A percentile compares a stretch with the other conserved stretches of the same genome.
phyloP scores from a whole-genome alignment of 2,888 invertebrate species.

The Microctonus brassicae region DNA sequence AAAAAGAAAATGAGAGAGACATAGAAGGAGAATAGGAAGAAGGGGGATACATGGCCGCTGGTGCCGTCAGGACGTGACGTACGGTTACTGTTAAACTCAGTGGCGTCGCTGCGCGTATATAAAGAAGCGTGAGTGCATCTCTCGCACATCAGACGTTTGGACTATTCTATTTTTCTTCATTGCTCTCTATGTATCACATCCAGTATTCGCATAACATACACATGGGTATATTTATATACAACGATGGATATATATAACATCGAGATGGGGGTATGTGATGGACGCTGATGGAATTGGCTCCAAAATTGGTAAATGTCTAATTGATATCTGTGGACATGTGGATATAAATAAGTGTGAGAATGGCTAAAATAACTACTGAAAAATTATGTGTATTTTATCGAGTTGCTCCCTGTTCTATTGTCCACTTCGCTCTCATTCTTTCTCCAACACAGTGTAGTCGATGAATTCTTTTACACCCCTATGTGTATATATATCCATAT shows the following conservation, averaged over 20 bases:
- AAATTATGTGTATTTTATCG: constrained; percentile 57
- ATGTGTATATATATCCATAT: background rate
- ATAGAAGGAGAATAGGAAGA: too few relatives aligned
- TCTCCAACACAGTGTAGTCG: constrained; percentile 36
- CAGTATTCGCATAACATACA: constrained; percentile 37
- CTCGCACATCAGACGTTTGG: constrained; percentile 32
- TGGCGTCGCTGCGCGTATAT: constrained; percentile 44
- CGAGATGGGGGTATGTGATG: too few relatives aligned
- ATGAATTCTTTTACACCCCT: background rate
- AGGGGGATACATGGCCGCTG: constrained; percentile 44
- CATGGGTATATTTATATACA: too few relatives aligned
- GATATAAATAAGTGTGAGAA: background rate
- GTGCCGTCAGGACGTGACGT: constrained; percentile 61
- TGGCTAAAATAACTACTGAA: background rate
- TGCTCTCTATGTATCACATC: background rate
- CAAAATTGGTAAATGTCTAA: too few relatives aligned
- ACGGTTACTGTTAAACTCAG: constrained; percentile 66
- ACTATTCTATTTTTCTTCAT: background rate
- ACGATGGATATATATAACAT: too few relatives aligned
- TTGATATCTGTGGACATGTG: background rate
- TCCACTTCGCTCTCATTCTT: constrained; percentile 53
- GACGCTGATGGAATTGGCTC: too few relatives aligned
- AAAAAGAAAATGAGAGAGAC: constrained; percentile 32
- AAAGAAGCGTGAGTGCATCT: constrained; percentile 52
- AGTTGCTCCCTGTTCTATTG: constrained; percentile 67